Percentiles rank a stretch among this genome's conserved stretches.
phyloP scores from a whole-genome alignment of 2,113 vertebrate genomes.

The Sapayoa aenigma region DNA sequence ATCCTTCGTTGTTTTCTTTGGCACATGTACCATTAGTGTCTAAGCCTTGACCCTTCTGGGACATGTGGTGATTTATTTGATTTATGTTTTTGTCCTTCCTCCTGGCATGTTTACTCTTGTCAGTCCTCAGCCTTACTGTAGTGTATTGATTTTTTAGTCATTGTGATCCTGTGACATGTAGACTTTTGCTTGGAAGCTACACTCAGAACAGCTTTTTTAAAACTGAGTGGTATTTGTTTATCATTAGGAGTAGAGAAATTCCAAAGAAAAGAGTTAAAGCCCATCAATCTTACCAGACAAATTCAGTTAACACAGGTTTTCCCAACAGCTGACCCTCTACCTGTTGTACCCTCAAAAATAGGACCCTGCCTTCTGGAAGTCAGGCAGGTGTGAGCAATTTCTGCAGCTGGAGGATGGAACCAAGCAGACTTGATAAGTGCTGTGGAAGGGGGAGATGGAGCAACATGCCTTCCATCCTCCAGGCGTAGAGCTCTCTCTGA shows the following conservation, averaged over 20 bases:
- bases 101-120: background rate
- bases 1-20: background rate
- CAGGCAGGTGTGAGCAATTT: background rate
- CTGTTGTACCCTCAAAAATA: background rate
- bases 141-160: background rate
- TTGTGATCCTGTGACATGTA: background rate
- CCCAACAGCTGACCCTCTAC: background rate
- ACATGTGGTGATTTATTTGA: background rate
- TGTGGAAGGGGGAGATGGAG: background rate
- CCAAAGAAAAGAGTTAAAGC: background rate
- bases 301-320: background rate
- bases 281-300: rapidly evolving
- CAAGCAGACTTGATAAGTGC: background rate
- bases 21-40: background rate
- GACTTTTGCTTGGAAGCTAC: background rate
- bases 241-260: background rate
- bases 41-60: background rate
- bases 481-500: background rate
- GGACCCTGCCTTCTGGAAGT: background rate
- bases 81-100: background rate
- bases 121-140: background rate
- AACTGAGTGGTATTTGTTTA: background rate
- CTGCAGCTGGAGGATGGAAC: background rate
- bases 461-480: rapidly evolving
- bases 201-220: background rate